phyloP scores from a whole-genome alignment of 2,888 invertebrate species.

The Hemaris fuciformis region DNA sequence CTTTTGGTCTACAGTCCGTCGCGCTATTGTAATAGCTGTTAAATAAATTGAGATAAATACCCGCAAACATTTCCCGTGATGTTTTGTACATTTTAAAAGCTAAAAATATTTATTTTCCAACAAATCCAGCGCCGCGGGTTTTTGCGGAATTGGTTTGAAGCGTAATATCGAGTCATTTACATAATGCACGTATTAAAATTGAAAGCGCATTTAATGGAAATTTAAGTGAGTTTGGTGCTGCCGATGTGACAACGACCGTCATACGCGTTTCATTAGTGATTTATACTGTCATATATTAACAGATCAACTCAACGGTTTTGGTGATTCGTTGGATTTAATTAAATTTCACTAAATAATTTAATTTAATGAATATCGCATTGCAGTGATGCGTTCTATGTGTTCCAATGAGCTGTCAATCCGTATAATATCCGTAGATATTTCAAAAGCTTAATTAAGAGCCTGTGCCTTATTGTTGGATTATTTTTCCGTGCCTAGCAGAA shows the following conservation, averaged over 20 bases:
- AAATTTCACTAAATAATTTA: not conserved
- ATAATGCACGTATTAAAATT: constrained; percentile 14
- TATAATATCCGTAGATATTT: not conserved
- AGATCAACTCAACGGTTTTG: not conserved
- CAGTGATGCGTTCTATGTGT: not conserved
- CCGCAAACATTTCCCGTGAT: not conserved
- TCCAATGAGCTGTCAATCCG: not conserved
- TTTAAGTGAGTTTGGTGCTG: not conserved
- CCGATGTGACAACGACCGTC: not conserved
- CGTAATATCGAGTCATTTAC: constrained; percentile 9
- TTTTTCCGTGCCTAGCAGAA: not conserved
- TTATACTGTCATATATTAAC: not conserved
- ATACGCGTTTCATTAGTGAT: not conserved
- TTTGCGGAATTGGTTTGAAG: constrained; percentile 6
- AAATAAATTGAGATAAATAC: not conserved
- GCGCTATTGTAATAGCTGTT: not conserved
- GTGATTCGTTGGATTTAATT: not conserved
- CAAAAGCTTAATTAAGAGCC: not conserved
- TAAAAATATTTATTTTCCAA: not conserved
- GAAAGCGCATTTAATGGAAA: constrained; percentile 7
- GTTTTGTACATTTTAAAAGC: not conserved
- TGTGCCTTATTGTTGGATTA: not conserved
- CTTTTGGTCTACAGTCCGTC: not conserved
- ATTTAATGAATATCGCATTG: not conserved
- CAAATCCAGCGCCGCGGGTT: not conserved